Conservation (phyloP, 2,888 invertebrate genomes). For the Cryptus viduatorius region DNA sequence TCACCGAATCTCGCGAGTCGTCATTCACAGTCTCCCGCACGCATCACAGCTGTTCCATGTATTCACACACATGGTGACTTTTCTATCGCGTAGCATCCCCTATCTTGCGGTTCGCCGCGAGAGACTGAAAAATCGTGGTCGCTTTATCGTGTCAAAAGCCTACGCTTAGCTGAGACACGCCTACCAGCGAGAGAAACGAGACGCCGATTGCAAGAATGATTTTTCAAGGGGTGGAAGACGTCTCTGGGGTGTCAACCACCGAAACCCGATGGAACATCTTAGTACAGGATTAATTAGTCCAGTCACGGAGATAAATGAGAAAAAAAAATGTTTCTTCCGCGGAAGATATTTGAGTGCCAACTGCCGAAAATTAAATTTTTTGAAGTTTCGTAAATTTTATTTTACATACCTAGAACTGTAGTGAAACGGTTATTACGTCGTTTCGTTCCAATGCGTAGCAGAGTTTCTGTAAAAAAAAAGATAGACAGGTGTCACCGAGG, state of each 20-base stretch:
- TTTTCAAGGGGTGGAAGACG: constrained; percentile 44
- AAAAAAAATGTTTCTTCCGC: constrained; percentile 17
- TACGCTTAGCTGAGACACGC: constrained; percentile 56
- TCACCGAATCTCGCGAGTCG: constrained; percentile 65
- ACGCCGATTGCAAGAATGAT: constrained; percentile 41
- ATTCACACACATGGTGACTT: constrained; percentile 64
- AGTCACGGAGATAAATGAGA: constrained; percentile 48
- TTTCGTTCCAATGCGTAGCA: background rate
- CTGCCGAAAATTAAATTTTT: constrained; percentile 10
- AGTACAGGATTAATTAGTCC: constrained; percentile 66
- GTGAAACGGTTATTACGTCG: constrained; percentile 11
- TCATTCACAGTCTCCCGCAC: constrained; percentile 32
- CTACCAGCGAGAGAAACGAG: constrained; percentile 35
- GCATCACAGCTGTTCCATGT: constrained; percentile 69
- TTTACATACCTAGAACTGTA: background rate
- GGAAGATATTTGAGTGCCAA: constrained; percentile 30
- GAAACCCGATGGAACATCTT: constrained; percentile 46
- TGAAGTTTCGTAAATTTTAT: background rate
- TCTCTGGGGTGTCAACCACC: constrained; percentile 41
- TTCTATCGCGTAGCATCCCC: constrained; percentile 71
- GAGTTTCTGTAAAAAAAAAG: constrained; percentile 47
- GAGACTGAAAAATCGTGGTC: constrained; percentile 77
- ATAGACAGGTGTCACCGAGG: constrained; percentile 63
- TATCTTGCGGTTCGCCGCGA: constrained; percentile 64
- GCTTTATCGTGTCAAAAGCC: constrained; percentile 73